Percentiles rank a stretch among this genome's conserved stretches.
These are phyloP conservation scores for Sitta carolinensis DNA, from an alignment of 2,797 vertebrate species.

Conservation along the genomic window DNA sequence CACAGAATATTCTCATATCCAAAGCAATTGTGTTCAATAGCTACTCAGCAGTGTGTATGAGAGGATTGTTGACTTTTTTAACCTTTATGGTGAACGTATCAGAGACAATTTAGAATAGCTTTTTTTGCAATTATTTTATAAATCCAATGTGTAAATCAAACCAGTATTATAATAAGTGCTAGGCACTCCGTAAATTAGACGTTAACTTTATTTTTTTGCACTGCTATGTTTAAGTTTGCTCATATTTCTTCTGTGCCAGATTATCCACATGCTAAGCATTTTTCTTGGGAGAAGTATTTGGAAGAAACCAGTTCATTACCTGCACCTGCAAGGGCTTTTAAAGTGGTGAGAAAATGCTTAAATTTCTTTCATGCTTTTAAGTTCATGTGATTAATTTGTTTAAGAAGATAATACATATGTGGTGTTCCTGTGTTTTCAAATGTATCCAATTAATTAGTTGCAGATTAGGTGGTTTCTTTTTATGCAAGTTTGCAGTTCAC, in stretches of 20 bases:
- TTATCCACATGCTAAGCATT: constrained; percentile 79
- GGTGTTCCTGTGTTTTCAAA: background rate
- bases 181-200: background rate
- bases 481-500: background rate
- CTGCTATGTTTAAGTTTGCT: background rate
- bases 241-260: constrained; percentile 63
- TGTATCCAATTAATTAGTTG: background rate
- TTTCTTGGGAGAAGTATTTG: constrained; percentile 87
- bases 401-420: background rate
- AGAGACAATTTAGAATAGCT: background rate
- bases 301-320: constrained; percentile 85
- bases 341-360: constrained; percentile 76
- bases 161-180: background rate
- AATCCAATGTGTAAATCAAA: background rate
- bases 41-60: background rate
- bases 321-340: constrained; percentile 86
- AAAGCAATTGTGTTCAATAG: background rate
- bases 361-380: background rate
- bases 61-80: background rate
- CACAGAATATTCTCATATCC: background rate
- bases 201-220: background rate
- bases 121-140: background rate
- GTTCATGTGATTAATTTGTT: background rate
- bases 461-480: background rate
- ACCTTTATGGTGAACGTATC: background rate